Conservation (phyloP, 2,113 vertebrate species). For the Anseranas semipalmata region DNA sequence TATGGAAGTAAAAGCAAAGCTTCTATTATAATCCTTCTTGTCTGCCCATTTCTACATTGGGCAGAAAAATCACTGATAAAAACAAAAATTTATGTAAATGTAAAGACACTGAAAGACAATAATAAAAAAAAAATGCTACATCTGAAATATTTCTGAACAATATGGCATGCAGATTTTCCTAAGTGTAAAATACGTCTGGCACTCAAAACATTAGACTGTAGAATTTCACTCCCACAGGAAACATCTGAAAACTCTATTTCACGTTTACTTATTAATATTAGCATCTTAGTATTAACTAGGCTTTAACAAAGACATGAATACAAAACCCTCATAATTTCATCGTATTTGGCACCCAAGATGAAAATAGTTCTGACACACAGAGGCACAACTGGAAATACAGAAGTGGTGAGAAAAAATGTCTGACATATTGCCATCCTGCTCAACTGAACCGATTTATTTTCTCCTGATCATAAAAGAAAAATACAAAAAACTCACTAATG, state of each 20-base stretch:
- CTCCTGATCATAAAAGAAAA: not conserved
- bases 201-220: not conserved
- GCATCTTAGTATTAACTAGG: not conserved
- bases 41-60: fast-evolving
- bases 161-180: fast-evolving
- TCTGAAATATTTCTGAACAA: not conserved
- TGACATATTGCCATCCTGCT: conserved; percentile 6
- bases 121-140: not conserved
- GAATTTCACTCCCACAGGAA: not conserved
- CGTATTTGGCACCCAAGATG: not conserved
- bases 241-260: not conserved
- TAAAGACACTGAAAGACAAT: not conserved
- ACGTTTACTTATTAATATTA: not conserved
- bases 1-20: not conserved
- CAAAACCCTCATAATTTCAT: not conserved
- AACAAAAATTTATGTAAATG: not conserved
- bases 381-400: not conserved
- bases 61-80: not conserved
- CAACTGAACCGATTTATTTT: not conserved
- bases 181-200: not conserved
- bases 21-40: not conserved
- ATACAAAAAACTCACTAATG: not conserved
- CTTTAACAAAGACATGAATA: not conserved
- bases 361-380: conserved; percentile 22
- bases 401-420: not conserved